phyloP scores from a whole-genome alignment of 1,140 invertebrate species.

The Zaprionus ornatus region DNA sequence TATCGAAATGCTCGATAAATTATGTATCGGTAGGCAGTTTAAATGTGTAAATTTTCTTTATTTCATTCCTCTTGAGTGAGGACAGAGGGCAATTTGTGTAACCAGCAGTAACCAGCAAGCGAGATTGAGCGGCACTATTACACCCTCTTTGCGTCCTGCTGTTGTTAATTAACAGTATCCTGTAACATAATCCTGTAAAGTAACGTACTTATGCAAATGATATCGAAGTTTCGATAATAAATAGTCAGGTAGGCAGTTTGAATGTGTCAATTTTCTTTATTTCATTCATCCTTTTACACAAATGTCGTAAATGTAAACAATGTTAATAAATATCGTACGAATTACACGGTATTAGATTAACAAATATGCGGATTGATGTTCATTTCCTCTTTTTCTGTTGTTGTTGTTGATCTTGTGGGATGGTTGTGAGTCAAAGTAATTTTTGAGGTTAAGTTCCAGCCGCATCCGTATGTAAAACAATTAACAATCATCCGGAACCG shows the following conservation, averaged over 20 bases:
- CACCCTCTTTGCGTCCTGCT: not conserved
- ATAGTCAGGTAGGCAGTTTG: slow-evolving; percentile 13
- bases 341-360: slow-evolving; percentile 54
- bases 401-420: slow-evolving; percentile 12
- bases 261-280: slow-evolving; percentile 80
- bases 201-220: not conserved
- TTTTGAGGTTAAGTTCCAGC: slow-evolving; percentile 49
- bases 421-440: slow-evolving; percentile 28
- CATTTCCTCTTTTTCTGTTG: not conserved
- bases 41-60: slow-evolving; percentile 78
- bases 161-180: not conserved
- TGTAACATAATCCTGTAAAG: not conserved
- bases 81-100: too few species aligned
- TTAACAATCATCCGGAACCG: slow-evolving; percentile 73
- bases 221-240: not conserved
- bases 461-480: slow-evolving; percentile 65
- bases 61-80: slow-evolving; percentile 73
- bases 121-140: slow-evolving; percentile 5
- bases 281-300: slow-evolving; percentile 73
- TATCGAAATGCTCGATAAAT: not conserved
- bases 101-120: not conserved
- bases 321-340: slow-evolving; percentile 79
- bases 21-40: slow-evolving; percentile 5
- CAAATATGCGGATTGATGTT: slow-evolving; percentile 28
- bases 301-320: slow-evolving; percentile 69